A percentile compares a stretch with the other conserved stretches of the same genome.
Conservation (phyloP, 2,888 invertebrate species). For the Phyllotreta striolata region DNA sequence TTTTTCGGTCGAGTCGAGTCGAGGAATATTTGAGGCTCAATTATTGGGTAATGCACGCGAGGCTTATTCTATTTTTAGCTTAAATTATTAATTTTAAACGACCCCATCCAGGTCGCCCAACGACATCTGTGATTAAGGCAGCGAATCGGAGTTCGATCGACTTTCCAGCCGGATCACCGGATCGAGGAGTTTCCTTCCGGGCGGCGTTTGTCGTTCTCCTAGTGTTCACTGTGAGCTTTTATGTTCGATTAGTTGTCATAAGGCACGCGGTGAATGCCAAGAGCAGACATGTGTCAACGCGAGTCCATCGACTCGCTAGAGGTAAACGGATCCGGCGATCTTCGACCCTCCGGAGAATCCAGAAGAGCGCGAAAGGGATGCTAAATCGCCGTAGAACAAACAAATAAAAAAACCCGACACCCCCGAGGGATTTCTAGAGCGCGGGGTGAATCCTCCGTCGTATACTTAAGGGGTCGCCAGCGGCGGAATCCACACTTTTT, state of each 20-base stretch:
- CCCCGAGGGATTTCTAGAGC: slow-evolving; percentile 7
- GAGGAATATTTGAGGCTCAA: slow-evolving; percentile 14
- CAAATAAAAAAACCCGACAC: slow-evolving; percentile 19
- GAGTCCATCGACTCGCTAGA: no score
- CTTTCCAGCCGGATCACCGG: not conserved
- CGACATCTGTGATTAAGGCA: slow-evolving; percentile 18
- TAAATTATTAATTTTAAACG: slow-evolving; percentile 14
- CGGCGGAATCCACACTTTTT: slow-evolving; percentile 4
- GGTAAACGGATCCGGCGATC: no score
- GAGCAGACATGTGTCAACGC: slow-evolving; percentile 74
- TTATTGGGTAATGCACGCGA: slow-evolving; percentile 30
- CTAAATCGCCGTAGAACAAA: slow-evolving; percentile 12
- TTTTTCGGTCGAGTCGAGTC: slow-evolving; percentile 8
- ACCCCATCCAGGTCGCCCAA: not conserved
- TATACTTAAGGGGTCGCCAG: not conserved
- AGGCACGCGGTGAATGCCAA: slow-evolving; percentile 99
- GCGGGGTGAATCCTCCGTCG: not conserved
- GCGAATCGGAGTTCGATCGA: slow-evolving; percentile 1
- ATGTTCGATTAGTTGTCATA: slow-evolving; percentile 83
- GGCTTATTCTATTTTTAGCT: slow-evolving; percentile 25
- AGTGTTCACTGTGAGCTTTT: slow-evolving; percentile 96
- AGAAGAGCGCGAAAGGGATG: slow-evolving; percentile 5
- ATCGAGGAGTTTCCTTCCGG: slow-evolving; percentile 10
- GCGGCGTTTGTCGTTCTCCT: slow-evolving; percentile 75
- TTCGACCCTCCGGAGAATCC: slow-evolving; percentile 1